A percentile compares a stretch with the other conserved stretches of the same genome.
Conservation (phyloP, 2,797 vertebrate species). For the Arctocebus calabarensis region DNA sequence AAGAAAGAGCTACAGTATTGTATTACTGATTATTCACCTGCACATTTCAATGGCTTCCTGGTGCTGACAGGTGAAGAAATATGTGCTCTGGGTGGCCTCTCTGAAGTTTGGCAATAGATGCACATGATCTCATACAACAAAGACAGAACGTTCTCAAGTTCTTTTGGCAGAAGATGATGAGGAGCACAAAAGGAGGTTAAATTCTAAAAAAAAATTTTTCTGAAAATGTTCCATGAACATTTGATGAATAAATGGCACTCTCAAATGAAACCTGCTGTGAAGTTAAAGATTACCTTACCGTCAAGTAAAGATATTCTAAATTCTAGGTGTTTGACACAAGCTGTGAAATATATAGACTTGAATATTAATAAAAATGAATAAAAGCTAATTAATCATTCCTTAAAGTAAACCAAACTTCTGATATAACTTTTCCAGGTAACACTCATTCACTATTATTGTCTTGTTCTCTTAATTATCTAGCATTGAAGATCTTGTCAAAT, state of each 20-base stretch:
- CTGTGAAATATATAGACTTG: slow-evolving; percentile 74
- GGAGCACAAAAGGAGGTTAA: neutral
- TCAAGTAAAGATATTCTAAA: slow-evolving; percentile 70
- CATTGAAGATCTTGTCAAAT: slow-evolving; percentile 69
- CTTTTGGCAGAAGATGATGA: slow-evolving; percentile 41
- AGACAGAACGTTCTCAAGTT: slow-evolving; percentile 57
- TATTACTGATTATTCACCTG: slow-evolving; percentile 15
- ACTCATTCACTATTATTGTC: slow-evolving; percentile 73
- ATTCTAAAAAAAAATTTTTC: slow-evolving; percentile 20
- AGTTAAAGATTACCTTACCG: slow-evolving; percentile 28
- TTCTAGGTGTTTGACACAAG: slow-evolving; percentile 71
- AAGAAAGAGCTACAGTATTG: slow-evolving; percentile 20
- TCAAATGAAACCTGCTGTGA: slow-evolving; percentile 19
- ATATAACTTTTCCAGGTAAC: slow-evolving; percentile 74
- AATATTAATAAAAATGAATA: slow-evolving; percentile 79
- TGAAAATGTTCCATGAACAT: slow-evolving; percentile 23
- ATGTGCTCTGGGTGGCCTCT: slow-evolving; percentile 36
- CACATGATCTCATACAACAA: slow-evolving; percentile 62
- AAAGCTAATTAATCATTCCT: slow-evolving; percentile 81
- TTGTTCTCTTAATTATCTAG: slow-evolving; percentile 59
- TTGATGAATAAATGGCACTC: slow-evolving; percentile 18
- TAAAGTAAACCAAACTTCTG: slow-evolving; percentile 83
- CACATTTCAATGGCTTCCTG: slow-evolving; percentile 28
- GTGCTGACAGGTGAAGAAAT: slow-evolving; percentile 62
- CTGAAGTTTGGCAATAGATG: slow-evolving; percentile 53